Conservation (phyloP, 2,888 invertebrate species). For the Lepidonotus clava region DNA sequence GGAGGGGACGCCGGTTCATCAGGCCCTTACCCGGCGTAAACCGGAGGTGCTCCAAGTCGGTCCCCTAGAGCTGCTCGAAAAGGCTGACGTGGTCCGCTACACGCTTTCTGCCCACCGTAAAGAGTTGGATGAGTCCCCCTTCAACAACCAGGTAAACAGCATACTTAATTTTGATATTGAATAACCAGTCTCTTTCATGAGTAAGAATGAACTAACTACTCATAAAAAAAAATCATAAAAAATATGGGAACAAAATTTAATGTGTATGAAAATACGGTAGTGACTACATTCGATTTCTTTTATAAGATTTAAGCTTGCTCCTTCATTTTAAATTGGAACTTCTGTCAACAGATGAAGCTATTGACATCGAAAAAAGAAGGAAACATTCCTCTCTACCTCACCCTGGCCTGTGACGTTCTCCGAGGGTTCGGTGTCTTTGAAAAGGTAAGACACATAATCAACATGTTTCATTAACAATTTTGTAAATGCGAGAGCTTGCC, state of each 20-base stretch:
- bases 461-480: too few species aligned
- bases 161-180: background rate
- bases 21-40: conserved; percentile 68
- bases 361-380: conserved; percentile 80
- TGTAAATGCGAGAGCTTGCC: too few species aligned
- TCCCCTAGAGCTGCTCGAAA: conserved; percentile 77
- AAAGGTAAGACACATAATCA: conserved; percentile 72
- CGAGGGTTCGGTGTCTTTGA: conserved; percentile 79
- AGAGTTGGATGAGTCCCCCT: conserved; percentile 79
- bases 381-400: conserved; percentile 79
- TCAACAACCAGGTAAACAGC: conserved; percentile 79
- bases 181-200: background rate
- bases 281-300: too few species aligned
- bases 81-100: conserved; percentile 75
- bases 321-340: too few species aligned
- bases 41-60: conserved; percentile 68
- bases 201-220: background rate
- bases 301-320: too few species aligned
- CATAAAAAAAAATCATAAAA: too few species aligned
- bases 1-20: conserved; percentile 70
- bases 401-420: conserved; percentile 81
- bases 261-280: too few species aligned
- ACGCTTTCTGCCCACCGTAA: conserved; percentile 78
- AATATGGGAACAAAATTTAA: too few species aligned
- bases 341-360: conserved; percentile 76